Evolutionary conservation across 2,888 invertebrate genomes (phyloP).

Genomic region (Noctuana brunneofusca): DNA sequence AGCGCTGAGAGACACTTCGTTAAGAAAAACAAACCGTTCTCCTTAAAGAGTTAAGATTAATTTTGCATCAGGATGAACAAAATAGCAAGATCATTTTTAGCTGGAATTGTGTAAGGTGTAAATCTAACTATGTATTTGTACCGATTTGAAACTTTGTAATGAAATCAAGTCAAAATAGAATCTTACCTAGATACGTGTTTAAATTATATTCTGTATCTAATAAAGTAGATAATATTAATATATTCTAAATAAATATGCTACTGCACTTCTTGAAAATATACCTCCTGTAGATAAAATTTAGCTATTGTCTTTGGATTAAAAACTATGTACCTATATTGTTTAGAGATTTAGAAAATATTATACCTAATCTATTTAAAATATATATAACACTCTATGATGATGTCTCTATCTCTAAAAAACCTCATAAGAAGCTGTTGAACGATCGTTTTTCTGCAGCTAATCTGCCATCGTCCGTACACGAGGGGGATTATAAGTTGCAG

Average conservation of each 20-base stretch:
- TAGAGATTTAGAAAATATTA: no score
- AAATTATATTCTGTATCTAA: no score
- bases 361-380: no score
- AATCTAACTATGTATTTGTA: neutral
- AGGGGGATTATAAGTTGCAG: constrained; percentile 64
- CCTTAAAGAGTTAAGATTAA: constrained; percentile 47
- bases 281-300: no score
- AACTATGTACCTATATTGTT: no score
- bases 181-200: no score
- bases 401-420: neutral
- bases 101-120: neutral
- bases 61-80: constrained; percentile 45
- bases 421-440: neutral
- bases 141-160: neutral
- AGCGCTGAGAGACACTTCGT: constrained; percentile 57
- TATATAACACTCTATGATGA: no score
- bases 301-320: no score
- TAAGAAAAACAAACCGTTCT: constrained; percentile 66
- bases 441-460: constrained; percentile 13
- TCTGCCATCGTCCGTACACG: constrained; percentile 31
- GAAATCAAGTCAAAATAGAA: neutral
- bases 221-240: no score
- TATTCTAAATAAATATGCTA: no score
- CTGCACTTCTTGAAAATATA: no score
- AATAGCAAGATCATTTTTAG: constrained; percentile 36